phyloP scores from a whole-genome alignment of 2,888 invertebrate species.

The Lepas anatifera region DNA sequence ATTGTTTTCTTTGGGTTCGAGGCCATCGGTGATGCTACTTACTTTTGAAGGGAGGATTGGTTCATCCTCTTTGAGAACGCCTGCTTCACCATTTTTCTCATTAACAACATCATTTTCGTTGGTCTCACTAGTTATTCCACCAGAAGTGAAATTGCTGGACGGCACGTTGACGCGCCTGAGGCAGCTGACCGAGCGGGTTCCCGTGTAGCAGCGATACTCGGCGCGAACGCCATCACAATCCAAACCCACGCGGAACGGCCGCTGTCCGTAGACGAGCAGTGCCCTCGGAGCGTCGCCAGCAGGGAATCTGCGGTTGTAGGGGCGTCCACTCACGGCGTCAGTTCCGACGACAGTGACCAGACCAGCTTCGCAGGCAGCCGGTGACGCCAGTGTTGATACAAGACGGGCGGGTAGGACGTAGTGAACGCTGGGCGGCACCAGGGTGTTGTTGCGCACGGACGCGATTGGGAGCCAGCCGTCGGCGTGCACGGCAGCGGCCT shows the following conservation, averaged over 20 bases:
- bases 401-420: background rate
- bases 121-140: too few species aligned
- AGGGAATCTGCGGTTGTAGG: background rate
- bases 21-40: too few species aligned
- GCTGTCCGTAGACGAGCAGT: background rate
- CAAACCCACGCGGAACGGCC: background rate
- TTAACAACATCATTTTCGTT: too few species aligned
- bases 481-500: background rate
- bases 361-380: background rate
- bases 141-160: background rate
- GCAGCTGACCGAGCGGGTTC: background rate
- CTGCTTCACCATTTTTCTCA: too few species aligned
- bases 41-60: too few species aligned
- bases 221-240: background rate
- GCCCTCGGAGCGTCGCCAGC: background rate
- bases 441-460: background rate
- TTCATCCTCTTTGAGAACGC: too few species aligned
- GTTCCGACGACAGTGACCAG: background rate
- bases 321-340: background rate
- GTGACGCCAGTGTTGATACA: background rate
- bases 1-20: too few species aligned
- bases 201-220: background rate
- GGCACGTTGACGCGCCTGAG: background rate
- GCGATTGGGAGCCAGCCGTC: background rate
- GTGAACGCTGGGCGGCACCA: background rate